A percentile compares a stretch with the other conserved stretches of the same genome.
Conservation (phyloP, 2,888 invertebrate genomes). For the Oegoconia quadripuncta region DNA sequence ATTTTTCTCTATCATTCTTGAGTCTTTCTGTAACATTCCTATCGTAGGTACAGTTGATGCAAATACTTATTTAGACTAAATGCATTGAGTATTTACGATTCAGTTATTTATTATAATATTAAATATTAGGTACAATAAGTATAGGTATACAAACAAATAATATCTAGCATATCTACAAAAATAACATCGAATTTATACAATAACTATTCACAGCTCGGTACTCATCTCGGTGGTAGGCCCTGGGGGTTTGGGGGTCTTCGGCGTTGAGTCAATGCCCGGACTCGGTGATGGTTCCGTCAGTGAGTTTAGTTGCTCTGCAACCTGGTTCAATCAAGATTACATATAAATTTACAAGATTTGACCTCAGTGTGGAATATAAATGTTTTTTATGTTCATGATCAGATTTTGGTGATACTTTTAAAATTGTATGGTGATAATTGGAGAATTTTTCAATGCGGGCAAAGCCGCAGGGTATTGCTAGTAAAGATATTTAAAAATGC, state of each 20-base stretch:
- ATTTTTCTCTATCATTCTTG: no score
- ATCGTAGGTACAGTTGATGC: no score
- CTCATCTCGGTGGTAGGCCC: constrained; percentile 80
- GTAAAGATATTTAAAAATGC: constrained; percentile 15
- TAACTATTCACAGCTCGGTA: constrained; percentile 79
- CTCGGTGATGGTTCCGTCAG: constrained; percentile 23
- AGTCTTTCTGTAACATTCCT: no score
- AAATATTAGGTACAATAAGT: background rate
- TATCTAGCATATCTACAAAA: background rate
- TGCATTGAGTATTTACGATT: background rate
- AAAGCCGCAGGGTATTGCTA: no score
- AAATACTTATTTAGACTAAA: no score
- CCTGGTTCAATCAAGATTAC: constrained; percentile 33
- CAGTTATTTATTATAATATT: no score
- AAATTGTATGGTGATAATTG: no score
- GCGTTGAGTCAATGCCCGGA: constrained; percentile 27
- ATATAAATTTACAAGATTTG: no score
- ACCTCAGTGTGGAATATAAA: no score
- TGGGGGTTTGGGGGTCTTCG: constrained; percentile 46
- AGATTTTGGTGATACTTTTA: no score
- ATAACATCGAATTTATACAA: background rate
- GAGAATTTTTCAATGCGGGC: no score
- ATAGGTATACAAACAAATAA: background rate
- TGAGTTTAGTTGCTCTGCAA: constrained; percentile 72
- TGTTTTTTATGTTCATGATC: no score